A percentile compares a stretch with the other conserved stretches of the same genome.
phyloP scores from a whole-genome alignment of 2,797 vertebrate species.

The Macroramphosus scolopax region DNA sequence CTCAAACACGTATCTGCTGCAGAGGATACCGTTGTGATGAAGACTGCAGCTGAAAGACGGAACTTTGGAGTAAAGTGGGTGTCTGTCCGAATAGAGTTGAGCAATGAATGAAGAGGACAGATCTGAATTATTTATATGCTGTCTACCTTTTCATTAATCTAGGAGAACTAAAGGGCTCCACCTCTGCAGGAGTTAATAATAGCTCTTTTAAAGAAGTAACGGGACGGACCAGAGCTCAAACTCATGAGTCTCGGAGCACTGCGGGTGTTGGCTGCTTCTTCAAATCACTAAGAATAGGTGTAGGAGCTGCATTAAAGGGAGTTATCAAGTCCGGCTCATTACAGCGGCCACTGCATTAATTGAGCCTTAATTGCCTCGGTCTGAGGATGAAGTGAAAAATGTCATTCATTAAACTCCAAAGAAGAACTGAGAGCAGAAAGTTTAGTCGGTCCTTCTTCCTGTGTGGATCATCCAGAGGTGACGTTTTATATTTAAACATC shows the following conservation, averaged over 20 bases:
- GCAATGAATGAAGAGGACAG: conserved; percentile 62
- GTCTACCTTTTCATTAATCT: conserved; percentile 76
- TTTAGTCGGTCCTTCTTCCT: not conserved
- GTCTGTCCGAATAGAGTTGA: conserved; percentile 39
- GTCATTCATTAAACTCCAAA: not conserved
- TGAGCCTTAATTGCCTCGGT: too few species aligned
- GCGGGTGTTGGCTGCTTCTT: too few species aligned
- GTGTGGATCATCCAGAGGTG: too few species aligned
- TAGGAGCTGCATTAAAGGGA: too few species aligned
- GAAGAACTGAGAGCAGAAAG: not conserved
- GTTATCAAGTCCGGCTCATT: too few species aligned
- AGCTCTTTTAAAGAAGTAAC: conserved; percentile 49
- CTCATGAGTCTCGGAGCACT: too few species aligned
- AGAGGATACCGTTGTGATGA: not conserved
- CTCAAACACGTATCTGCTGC: conserved; percentile 3
- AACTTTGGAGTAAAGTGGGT: conserved; percentile 27
- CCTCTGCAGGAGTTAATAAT: conserved; percentile 70
- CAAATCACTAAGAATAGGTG: too few species aligned
- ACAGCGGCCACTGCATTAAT: too few species aligned
- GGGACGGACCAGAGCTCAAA: conserved; percentile 22
- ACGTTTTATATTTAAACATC: too few species aligned
- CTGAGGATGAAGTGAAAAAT: too few species aligned
- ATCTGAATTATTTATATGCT: conserved; percentile 76
- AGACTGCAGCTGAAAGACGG: conserved; percentile 5
- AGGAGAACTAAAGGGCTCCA: conserved; percentile 62